Percentiles rank a stretch among this genome's conserved stretches.
These are phyloP conservation scores for Hoplias malabaricus DNA, from an alignment of 2,113 vertebrate genomes.

Conservation along the genomic window DNA sequence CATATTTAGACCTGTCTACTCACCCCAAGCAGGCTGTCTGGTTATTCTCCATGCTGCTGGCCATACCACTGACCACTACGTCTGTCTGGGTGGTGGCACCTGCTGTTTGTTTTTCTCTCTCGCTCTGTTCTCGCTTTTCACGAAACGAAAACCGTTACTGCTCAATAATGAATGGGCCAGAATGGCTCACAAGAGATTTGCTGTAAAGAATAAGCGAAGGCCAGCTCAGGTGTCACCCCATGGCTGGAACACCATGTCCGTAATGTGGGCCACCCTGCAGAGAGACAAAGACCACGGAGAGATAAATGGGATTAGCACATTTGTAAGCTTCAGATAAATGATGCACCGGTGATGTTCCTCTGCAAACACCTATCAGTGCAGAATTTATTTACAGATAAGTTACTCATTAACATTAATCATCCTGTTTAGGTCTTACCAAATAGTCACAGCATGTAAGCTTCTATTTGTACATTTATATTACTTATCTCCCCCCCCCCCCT, in stretches of 20 bases:
- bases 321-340: constrained; percentile 29
- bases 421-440: too few species aligned
- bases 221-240: constrained; percentile 60
- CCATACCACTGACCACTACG: constrained; percentile 36
- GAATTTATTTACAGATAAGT: constrained; percentile 16
- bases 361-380: neutral
- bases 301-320: constrained; percentile 23
- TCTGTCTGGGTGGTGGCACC: constrained; percentile 27
- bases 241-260: constrained; percentile 47
- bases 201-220: constrained; percentile 68
- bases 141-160: constrained; percentile 72
- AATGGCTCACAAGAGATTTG: constrained; percentile 76
- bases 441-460: neutral
- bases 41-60: neutral
- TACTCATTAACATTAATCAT: neutral
- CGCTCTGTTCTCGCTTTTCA: constrained; percentile 36
- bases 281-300: constrained; percentile 23
- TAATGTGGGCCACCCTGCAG: constrained; percentile 16
- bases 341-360: constrained; percentile 10
- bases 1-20: constrained; percentile 8
- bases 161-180: constrained; percentile 79
- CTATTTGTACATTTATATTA: neutral
- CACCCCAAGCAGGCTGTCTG: constrained; percentile 17
- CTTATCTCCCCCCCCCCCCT: constrained; percentile 9
- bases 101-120: constrained; percentile 44